Evolutionary conservation across 2,113 vertebrate genomes (phyloP).

Genomic region (Eolophus roseicapilla): DNA sequence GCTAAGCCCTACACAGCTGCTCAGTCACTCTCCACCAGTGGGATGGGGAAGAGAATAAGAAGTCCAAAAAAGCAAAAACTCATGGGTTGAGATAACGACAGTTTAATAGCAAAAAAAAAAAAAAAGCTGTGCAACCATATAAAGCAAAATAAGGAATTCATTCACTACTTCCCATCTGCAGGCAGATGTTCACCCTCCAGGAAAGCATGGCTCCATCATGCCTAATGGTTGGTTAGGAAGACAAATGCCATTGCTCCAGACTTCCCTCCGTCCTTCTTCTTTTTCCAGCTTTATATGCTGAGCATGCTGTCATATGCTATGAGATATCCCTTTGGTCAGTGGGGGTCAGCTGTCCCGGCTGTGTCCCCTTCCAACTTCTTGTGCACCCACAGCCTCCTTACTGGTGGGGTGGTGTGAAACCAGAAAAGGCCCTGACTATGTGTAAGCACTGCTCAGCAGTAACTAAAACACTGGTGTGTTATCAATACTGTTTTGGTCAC

Average conservation of each 20-base stretch:
- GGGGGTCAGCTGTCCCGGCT: background rate
- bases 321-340: background rate
- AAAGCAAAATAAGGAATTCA: background rate
- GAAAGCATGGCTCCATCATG: background rate
- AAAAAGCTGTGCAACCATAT: rapidly evolving
- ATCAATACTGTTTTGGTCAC: background rate
- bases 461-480: background rate
- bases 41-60: background rate
- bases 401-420: background rate
- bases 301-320: background rate
- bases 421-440: background rate
- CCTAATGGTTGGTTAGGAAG: rapidly evolving
- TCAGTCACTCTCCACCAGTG: background rate
- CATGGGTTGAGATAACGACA: rapidly evolving
- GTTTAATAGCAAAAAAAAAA: background rate
- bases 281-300: background rate
- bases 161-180: rapidly evolving
- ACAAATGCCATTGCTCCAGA: background rate
- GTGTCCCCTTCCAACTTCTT: background rate
- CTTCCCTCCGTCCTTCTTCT: too few species aligned
- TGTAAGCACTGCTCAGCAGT: background rate
- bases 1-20: background rate
- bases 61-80: background rate
- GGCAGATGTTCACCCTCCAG: background rate
- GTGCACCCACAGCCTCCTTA: background rate